Percentiles rank a stretch among this genome's conserved stretches.
Conservation (phyloP, 1,140 invertebrate species). For the Trichonephila clavipes region DNA sequence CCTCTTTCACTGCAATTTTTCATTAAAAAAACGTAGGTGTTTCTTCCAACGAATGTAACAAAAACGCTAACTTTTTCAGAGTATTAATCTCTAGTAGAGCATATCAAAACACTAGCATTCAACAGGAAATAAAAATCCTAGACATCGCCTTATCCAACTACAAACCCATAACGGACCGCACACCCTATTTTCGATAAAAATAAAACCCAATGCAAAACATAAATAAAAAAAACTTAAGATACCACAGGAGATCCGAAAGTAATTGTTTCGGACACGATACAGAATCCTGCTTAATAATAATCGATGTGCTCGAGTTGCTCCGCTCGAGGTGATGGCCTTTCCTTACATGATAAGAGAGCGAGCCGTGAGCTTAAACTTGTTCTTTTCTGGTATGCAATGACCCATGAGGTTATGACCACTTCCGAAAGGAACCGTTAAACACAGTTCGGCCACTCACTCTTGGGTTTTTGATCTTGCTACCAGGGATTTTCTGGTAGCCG, state of each 20-base stretch:
- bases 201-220: background rate
- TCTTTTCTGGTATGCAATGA: conserved; percentile 51
- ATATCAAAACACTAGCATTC: background rate
- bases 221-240: background rate
- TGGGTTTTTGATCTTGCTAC: background rate
- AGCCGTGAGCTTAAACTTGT: conserved; percentile 19
- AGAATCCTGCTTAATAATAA: background rate
- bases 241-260: background rate
- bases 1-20: background rate
- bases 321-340: conserved; percentile 46
- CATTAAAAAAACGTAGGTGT: background rate
- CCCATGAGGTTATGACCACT: conserved; percentile 63
- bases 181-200: background rate
- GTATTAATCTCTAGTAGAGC: background rate
- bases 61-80: background rate
- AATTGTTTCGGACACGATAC: conserved; percentile 12
- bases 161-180: background rate
- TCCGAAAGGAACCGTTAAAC: conserved; percentile 53
- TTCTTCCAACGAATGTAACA: background rate
- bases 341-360: background rate
- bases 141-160: background rate
- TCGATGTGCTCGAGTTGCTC: conserved; percentile 32
- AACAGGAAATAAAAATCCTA: background rate
- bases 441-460: background rate
- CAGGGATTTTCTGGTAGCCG: background rate